Base-by-base conservation (phyloP, 2,113 vertebrate genomes). In the Sebastes fasciatus region DNA sequence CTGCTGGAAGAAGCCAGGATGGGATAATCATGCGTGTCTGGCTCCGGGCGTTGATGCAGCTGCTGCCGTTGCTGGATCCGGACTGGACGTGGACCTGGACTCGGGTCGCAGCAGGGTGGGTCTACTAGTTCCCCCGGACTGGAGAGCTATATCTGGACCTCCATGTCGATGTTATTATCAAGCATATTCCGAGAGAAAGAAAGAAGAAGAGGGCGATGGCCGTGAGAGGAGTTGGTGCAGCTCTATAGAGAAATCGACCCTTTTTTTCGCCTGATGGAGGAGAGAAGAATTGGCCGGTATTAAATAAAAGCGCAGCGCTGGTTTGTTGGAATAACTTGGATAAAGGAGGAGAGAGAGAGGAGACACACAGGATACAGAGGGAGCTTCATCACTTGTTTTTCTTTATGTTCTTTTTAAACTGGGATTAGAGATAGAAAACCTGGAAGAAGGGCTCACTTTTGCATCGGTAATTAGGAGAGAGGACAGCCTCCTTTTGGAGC, bases 21-120 rank as follows among this genome's bases (percentile, higher is more conserved):
- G 93, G 94, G 94, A 93, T 92, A 92, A 95, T 93, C 91, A 92
- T 89, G 92, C 92, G 91, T 89, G 93, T 93, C 92, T 93, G 91
- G 86, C 86, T 92, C 77, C 92, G 85, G 91, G 88, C 89, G 85
- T 91, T 90, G 91, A 89, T 94, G 93, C 93, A 93, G 91, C 91
- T 92, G 91, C 91, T 92, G 88, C 87, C 78, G 87, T 84, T 86
- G 92, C 83, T 82, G 92, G 91, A 90, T 91, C 89, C 64, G 77
- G 77, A 90, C 86, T 85, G 94, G 93, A 93, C 83, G 89, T 71
- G 69, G 91, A 74, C 84, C 86, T 85, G 94, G 93, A 93, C 83
- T 90, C 73, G 69, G 91, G 76, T 84, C 75, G 90, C 87, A 83
- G 90, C 87, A 83, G 90, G 92, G 89, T 86, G 89, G 90, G 89